Percentiles rank a stretch among this genome's conserved stretches.
phyloP scores from a whole-genome alignment of 2,797 vertebrate species.

The Crenuchus spilurus region DNA sequence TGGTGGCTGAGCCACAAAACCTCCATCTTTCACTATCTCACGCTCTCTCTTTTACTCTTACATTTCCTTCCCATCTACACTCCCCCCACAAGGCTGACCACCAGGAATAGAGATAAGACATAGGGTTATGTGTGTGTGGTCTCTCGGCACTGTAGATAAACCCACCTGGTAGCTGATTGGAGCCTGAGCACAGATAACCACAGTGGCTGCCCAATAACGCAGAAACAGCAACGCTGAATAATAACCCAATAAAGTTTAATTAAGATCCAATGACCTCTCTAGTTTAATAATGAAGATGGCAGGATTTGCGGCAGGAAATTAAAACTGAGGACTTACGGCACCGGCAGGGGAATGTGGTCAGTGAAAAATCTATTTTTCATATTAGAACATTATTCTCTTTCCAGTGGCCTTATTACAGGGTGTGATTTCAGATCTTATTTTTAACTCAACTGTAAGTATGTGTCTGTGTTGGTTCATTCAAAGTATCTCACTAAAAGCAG shows the following conservation, averaged over 20 bases:
- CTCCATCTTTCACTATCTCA: constrained; percentile 10
- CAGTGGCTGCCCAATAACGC: constrained; percentile 56
- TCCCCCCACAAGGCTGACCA: constrained; percentile 20
- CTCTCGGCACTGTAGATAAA: constrained; percentile 39
- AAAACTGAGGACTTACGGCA: constrained; percentile 61
- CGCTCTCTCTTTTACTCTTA: constrained; percentile 1
- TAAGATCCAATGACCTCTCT: constrained; percentile 72
- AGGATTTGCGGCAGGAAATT: constrained; percentile 67
- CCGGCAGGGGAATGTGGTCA: constrained; percentile 52
- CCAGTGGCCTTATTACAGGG: constrained; percentile 7
- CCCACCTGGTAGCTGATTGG: constrained; percentile 48
- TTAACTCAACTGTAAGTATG: not conserved
- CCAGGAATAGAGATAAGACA: constrained; percentile 25
- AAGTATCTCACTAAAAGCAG: constrained; percentile 13
- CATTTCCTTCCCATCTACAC: constrained; percentile 4
- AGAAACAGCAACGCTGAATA: constrained; percentile 67
- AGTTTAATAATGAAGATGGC: constrained; percentile 69
- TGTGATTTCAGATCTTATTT: constrained; percentile 8
- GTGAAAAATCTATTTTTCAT: constrained; percentile 53
- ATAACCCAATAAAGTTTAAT: constrained; percentile 77
- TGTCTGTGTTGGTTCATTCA: constrained; percentile 19
- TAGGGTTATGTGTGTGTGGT: constrained; percentile 9
- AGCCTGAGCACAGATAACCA: constrained; percentile 50
- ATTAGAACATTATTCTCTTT: constrained; percentile 30
- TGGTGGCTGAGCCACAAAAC: constrained; percentile 62